A percentile compares a stretch with the other conserved stretches of the same genome.
Evolutionary conservation across 2,113 vertebrate species (phyloP).

Genomic region (Tympanuchus pallidicinctus): DNA sequence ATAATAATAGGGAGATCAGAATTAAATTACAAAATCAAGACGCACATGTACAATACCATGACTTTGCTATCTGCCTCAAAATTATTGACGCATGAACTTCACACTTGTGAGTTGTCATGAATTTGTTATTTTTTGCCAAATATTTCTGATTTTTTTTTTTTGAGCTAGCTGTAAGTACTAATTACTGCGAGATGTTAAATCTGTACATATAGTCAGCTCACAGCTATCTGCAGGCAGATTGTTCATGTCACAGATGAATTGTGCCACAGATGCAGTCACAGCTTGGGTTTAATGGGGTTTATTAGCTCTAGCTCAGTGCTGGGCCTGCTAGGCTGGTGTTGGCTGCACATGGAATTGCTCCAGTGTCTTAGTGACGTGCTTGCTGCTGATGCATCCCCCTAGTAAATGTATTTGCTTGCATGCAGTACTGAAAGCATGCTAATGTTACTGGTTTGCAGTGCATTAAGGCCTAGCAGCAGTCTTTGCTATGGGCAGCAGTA

Average conservation of each 20-base stretch:
- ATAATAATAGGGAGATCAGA: constrained; percentile 24
- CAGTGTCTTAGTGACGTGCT: background rate
- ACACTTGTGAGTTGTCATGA: background rate
- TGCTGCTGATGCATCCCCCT: background rate
- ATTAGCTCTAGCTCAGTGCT: background rate
- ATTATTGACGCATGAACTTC: background rate
- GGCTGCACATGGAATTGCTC: background rate
- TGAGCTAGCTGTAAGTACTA: constrained; percentile 16
- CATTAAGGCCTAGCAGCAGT: background rate
- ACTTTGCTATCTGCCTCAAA: constrained; percentile 4
- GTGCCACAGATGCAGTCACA: constrained; percentile 52
- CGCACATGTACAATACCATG: background rate
- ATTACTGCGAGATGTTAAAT: constrained; percentile 37
- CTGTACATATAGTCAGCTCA: constrained; percentile 11
- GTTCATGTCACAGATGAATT: constrained; percentile 49
- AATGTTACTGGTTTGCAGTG: background rate
- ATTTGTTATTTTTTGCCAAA: constrained; percentile 37
- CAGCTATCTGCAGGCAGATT: constrained; percentile 52
- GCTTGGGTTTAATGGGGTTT: constrained; percentile 32
- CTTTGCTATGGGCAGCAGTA: background rate
- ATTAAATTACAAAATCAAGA: constrained; percentile 31
- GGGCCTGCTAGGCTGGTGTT: background rate
- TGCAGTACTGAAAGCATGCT: background rate
- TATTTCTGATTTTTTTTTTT: background rate
- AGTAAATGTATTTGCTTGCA: background rate